Evolutionary conservation across 2,113 vertebrate species (phyloP), one percentile per base, ranked within the genome.

Genomic region (Pyxicephalus adspersus): DNA sequence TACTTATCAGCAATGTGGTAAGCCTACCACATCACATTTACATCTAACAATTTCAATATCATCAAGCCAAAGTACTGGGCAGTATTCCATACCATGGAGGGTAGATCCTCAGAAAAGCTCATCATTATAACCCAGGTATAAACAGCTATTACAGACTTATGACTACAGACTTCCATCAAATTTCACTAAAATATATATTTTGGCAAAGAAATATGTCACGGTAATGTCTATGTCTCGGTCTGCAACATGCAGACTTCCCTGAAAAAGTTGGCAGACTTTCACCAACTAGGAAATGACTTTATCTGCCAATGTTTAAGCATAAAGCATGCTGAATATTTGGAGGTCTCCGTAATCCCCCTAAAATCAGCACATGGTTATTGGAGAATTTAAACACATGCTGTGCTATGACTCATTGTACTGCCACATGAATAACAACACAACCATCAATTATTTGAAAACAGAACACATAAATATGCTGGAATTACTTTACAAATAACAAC

Each of bases 201-300:
- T 74, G 71, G 54, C 71, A 60, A 74, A 58, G 28, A 34, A 31
- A 16, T 31, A 23, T 25, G 34, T 28, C 16, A 58, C 38, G n/a
- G 54, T 60, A 34, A 74, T 25, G 71, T 60, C 71, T 77, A 29
- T n/a, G 60, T n/a, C 76, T 54, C 76, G 17, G 34, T 65, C 76
- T 55, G 50, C 19, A 64, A 55, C 63, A 66, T 52, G 63, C 17
- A 77, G 63, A 64, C 45, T 77, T 77, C 76, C 50, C 51, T 66
- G 25, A 16, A 66, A 74, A 60, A 23, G 71, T 60, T 74, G 71
- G 71, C 71, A 74, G 76, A 31, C 64, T 52, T 77, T 64, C 64
- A 29, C 63, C 61, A 31, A 34, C 61, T 34, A 31, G 51, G 51
- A 55, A 52, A 63, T 45, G 38, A n/a, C 25, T 65, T 16, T 23